Conservation (phyloP, 2,113 vertebrate genomes). For the Ameiurus melas region DNA sequence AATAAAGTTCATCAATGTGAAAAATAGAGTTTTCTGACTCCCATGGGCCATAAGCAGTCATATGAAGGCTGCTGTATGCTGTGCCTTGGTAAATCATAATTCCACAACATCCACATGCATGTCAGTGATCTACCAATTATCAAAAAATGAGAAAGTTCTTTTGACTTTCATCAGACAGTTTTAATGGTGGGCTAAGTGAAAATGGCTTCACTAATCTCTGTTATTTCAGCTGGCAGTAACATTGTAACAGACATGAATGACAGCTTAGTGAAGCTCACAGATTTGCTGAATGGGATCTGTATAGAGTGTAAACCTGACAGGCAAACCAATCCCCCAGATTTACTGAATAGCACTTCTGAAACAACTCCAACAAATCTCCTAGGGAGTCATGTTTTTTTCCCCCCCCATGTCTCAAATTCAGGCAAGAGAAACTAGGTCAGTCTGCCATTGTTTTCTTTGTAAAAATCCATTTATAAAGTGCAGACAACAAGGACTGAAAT, state of each 20-base stretch:
- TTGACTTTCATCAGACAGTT: background rate
- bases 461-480: slow-evolving; percentile 16
- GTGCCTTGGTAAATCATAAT: background rate
- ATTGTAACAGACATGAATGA: slow-evolving; percentile 4
- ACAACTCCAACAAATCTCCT: background rate
- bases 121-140: slow-evolving; percentile 6
- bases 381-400: background rate
- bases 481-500: background rate
- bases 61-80: background rate
- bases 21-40: background rate
- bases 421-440: slow-evolving; percentile 1
- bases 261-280: background rate
- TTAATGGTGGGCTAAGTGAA: background rate
- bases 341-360: background rate
- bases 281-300: slow-evolving; percentile 13
- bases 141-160: background rate
- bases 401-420: background rate
- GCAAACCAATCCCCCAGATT: slow-evolving; percentile 9
- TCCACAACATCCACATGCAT: background rate
- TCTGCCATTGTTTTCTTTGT: background rate
- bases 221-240: slow-evolving; percentile 19
- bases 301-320: slow-evolving; percentile 26
- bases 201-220: background rate
- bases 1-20: background rate
- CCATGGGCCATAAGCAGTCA: background rate